phyloP scores from a whole-genome alignment of 2,888 invertebrate genomes.

The Chouioia cunea region DNA sequence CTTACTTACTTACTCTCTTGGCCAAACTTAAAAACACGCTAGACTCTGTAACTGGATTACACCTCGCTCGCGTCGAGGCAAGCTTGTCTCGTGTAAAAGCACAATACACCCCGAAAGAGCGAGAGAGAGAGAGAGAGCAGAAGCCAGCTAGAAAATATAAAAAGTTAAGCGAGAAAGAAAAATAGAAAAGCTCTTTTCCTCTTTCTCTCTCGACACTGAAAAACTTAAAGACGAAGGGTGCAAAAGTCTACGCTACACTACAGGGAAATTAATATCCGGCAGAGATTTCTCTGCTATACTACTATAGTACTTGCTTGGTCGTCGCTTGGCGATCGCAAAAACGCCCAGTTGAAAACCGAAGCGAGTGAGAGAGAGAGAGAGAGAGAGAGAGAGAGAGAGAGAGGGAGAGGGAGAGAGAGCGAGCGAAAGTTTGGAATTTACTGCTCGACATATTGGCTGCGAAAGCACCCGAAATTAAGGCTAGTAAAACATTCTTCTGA shows the following conservation, averaged over 20 bases:
- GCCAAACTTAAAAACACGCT: constrained; percentile 18
- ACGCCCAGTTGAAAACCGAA: constrained; percentile 36
- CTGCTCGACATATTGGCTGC: constrained; percentile 66
- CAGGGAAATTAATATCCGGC: constrained; percentile 48
- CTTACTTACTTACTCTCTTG: not conserved
- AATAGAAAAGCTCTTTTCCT: constrained; percentile 37
- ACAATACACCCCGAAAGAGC: constrained; percentile 18
- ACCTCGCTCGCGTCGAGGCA: constrained; percentile 34
- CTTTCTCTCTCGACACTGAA: no score
- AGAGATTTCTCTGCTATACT: constrained; percentile 39
- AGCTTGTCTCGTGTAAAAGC: constrained; percentile 43
- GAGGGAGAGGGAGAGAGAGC: constrained; percentile 54
- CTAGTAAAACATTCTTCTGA: constrained; percentile 67
- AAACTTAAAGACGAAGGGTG: constrained; percentile 26
- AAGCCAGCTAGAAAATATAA: constrained; percentile 31
- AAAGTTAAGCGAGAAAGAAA: constrained; percentile 45
- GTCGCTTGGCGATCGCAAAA: constrained; percentile 53
- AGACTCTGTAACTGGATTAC: constrained; percentile 43
- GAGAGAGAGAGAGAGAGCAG: not conserved
- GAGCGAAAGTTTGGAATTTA: constrained; percentile 65
- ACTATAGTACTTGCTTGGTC: constrained; percentile 44
- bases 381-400: constrained; percentile 60
- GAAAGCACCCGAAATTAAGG: constrained; percentile 66
- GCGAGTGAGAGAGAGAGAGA: constrained; percentile 25
- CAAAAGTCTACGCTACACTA: no score